phyloP scores from a whole-genome alignment of 2,797 vertebrate species.

The Spinus olivaceus region DNA sequence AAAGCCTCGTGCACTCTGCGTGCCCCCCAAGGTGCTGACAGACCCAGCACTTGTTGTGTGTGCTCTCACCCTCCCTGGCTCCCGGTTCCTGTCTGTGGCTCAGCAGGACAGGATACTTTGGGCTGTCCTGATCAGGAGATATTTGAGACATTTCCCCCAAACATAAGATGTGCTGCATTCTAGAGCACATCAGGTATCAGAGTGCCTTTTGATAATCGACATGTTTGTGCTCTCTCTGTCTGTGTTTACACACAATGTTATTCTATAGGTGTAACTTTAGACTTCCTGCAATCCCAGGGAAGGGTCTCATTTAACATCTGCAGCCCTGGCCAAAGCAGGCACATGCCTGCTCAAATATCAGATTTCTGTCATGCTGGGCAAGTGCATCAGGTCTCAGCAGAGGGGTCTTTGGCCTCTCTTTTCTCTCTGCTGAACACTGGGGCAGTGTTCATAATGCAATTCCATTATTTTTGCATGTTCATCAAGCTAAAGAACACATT shows the following conservation, averaged over 20 bases:
- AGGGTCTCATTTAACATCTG: not conserved
- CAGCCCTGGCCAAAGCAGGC: not conserved
- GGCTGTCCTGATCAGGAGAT: not conserved
- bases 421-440: not conserved
- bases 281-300: not conserved
- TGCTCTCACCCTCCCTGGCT: not conserved
- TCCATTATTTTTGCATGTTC: not conserved
- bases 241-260: not conserved
- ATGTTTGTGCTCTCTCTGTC: not conserved
- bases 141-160: not conserved
- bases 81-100: not conserved
- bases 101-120: not conserved
- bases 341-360: not conserved
- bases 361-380: not conserved
- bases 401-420: not conserved
- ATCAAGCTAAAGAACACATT: not conserved
- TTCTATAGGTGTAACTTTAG: slow-evolving; percentile 41
- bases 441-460: not conserved
- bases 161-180: not conserved
- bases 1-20: not conserved
- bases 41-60: fast-evolving
- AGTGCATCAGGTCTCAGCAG: not conserved
- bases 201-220: not conserved
- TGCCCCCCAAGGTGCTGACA: not conserved
- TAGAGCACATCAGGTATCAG: not conserved